A percentile compares a stretch with the other conserved stretches of the same genome.
Evolutionary conservation across 2,797 vertebrate genomes (phyloP).

Genomic region (Ctenopoma multispine): DNA sequence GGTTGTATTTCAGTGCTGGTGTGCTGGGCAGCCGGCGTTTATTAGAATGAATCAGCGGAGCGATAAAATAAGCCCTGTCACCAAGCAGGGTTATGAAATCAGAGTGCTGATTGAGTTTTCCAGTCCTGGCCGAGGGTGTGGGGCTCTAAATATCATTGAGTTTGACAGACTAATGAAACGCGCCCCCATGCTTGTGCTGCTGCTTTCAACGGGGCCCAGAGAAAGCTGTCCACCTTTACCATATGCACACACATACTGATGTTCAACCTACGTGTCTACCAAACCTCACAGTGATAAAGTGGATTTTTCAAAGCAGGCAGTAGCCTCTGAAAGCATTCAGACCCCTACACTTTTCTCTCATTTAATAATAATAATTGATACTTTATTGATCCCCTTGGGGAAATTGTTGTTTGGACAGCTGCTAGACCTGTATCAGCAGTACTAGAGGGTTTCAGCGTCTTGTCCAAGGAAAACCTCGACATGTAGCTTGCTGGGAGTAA

Average conservation of each 20-base stretch:
- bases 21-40: constrained; percentile 72
- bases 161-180: constrained; percentile 87
- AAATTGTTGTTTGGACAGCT: too few relatives aligned
- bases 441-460: too few relatives aligned
- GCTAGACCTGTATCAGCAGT: too few relatives aligned
- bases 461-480: too few relatives aligned
- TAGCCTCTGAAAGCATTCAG: background rate
- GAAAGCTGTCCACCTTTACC: constrained; percentile 41
- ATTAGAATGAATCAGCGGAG: constrained; percentile 86
- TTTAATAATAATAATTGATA: too few relatives aligned
- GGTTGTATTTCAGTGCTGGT: constrained; percentile 76
- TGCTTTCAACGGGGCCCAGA: constrained; percentile 49
- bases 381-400: too few relatives aligned
- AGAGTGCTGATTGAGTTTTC: constrained; percentile 87
- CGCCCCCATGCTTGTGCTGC: constrained; percentile 67
- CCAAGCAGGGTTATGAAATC: constrained; percentile 92
- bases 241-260: constrained; percentile 19
- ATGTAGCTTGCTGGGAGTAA: too few relatives aligned
- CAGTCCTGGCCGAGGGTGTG: constrained; percentile 71
- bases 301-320: constrained; percentile 12
- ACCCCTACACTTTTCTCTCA: background rate
- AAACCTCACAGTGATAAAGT: constrained; percentile 5
- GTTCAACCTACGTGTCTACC: constrained; percentile 17
- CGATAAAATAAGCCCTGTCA: constrained; percentile 91
- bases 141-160: constrained; percentile 84